A percentile compares a stretch with the other conserved stretches of the same genome.
These are phyloP conservation scores for Monochamus saltuarius DNA, from an alignment of 1,140 invertebrate species.

Conservation along the genomic window DNA sequence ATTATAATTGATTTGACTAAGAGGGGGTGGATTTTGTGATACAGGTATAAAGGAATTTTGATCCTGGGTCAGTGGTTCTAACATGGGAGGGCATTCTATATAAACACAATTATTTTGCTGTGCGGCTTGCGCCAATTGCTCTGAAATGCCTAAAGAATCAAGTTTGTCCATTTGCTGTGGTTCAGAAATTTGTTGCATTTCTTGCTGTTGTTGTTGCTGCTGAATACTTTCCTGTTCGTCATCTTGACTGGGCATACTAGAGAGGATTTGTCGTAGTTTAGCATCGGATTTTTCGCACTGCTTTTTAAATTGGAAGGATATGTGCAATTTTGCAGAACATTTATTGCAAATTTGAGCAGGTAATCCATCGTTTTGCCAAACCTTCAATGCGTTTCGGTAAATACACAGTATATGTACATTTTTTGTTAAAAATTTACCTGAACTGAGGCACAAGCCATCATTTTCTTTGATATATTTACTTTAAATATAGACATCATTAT, in stretches of 20 bases:
- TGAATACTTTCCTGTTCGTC: slow-evolving; percentile 30
- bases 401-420: neutral
- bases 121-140: slow-evolving; percentile 11
- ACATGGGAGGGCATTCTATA: slow-evolving; percentile 22
- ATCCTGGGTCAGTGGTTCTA: slow-evolving; percentile 15
- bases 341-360: slow-evolving; percentile 53
- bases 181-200: slow-evolving; percentile 21
- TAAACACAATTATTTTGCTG: slow-evolving; percentile 16
- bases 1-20: slow-evolving; percentile 41
- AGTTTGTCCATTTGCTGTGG: slow-evolving; percentile 21
- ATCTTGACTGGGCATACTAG: slow-evolving; percentile 17
- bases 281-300: slow-evolving; percentile 52
- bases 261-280: slow-evolving; percentile 47
- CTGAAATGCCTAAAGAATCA: slow-evolving; percentile 1
- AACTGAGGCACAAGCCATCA: slow-evolving; percentile 52
- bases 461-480: slow-evolving; percentile 52
- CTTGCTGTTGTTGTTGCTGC: slow-evolving; percentile 24
- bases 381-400: slow-evolving; percentile 37
- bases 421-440: slow-evolving; percentile 40
- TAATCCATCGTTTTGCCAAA: slow-evolving; percentile 53
- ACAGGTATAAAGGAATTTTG: slow-evolving; percentile 11
- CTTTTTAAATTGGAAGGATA: slow-evolving; percentile 53
- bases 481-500: slow-evolving; percentile 52
- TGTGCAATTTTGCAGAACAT: slow-evolving; percentile 52
- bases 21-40: slow-evolving; percentile 12